Percentiles rank a stretch among this genome's conserved stretches.
phyloP scores from a whole-genome alignment of 2,797 vertebrate genomes.

The Mormyrus hasselquistii region DNA sequence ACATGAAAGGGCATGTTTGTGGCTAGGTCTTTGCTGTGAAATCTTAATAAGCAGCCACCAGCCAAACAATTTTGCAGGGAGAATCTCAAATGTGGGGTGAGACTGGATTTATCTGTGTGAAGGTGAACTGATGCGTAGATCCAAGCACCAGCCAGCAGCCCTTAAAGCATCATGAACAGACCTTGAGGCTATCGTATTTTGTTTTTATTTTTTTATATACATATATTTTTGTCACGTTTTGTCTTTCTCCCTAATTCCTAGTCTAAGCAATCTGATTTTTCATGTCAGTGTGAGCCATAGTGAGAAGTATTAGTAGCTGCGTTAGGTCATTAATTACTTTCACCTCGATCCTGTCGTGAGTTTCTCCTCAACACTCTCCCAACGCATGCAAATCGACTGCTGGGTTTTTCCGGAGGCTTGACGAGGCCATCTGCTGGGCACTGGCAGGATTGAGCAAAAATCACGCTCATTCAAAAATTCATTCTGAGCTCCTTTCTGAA shows the following conservation, averaged over 20 bases:
- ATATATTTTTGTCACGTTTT: neutral
- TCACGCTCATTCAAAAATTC: neutral
- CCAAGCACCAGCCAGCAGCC: neutral
- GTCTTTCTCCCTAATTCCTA: neutral
- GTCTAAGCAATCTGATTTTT: conserved; percentile 11
- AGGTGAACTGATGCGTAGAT: neutral
- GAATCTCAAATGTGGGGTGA: neutral
- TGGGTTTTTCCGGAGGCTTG: neutral
- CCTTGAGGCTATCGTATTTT: neutral
- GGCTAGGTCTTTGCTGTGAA: neutral
- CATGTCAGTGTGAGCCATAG: neutral
- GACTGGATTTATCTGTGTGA: neutral
- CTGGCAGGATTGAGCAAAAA: neutral
- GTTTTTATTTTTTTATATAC: neutral
- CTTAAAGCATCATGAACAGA: neutral
- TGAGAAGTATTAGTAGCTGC: neutral
- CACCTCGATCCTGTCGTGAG: neutral
- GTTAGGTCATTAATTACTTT: conserved; percentile 11
- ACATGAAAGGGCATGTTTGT: neutral
- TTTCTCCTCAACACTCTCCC: neutral
- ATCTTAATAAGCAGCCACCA: neutral
- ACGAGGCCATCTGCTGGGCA: conserved; percentile 29
- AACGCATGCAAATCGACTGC: neutral
- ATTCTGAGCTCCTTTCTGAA: neutral
- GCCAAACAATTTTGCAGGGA: neutral